These are phyloP conservation scores for Tinea semifulvella DNA, from an alignment of 2,888 invertebrate species.

Conservation along the genomic window DNA sequence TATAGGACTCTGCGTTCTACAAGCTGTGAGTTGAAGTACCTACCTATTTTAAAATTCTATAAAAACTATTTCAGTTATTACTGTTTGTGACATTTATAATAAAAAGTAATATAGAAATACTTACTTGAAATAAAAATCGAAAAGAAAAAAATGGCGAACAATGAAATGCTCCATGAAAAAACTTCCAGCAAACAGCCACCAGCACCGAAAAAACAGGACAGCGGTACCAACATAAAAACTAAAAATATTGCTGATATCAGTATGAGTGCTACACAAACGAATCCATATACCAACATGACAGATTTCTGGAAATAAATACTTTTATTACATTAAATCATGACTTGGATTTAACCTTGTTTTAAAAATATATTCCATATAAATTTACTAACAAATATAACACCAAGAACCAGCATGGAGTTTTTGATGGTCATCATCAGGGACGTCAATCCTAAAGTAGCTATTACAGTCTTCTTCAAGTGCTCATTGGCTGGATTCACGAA, in stretches of 20 bases:
- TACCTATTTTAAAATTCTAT: too few relatives aligned
- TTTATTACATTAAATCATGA: not conserved
- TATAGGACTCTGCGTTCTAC: not conserved
- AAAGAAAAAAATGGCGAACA: not conserved
- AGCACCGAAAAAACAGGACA: not conserved
- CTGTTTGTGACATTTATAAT: too few relatives aligned
- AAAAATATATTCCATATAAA: not conserved
- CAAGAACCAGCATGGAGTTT: not conserved
- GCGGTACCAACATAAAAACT: not conserved
- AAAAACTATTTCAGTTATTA: too few relatives aligned
- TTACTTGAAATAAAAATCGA: not conserved
- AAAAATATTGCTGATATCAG: not conserved
- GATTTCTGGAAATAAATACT: constrained; percentile 6
- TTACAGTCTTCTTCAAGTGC: not conserved
- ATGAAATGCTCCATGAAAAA: not conserved
- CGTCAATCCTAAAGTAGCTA: not conserved
- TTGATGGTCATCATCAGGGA: not conserved
- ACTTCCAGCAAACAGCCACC: not conserved
- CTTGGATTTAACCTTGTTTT: not conserved
- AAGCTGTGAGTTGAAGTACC: too few relatives aligned
- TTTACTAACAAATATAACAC: not conserved
- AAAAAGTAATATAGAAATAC: not conserved
- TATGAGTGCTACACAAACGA: not conserved
- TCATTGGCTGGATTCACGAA: not conserved
- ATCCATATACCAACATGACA: not conserved